Percentiles rank a stretch among this genome's conserved stretches.
Evolutionary conservation across 2,888 invertebrate species (phyloP).

Genomic region (Limnephilus lunatus): DNA sequence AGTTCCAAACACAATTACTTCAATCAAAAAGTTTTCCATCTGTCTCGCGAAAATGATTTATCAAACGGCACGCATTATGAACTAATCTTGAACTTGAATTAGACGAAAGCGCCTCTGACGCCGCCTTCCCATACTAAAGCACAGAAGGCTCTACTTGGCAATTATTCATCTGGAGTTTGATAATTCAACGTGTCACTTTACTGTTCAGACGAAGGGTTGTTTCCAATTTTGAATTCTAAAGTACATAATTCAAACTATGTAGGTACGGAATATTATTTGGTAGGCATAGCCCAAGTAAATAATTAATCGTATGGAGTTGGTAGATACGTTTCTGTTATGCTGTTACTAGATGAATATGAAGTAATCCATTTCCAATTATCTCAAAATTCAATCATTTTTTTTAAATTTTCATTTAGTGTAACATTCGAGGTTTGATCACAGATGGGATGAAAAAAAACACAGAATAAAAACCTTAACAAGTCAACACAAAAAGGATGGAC

Average conservation of each 20-base stretch:
- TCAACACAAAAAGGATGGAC: too few species aligned
- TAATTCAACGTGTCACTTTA: constrained; percentile 59
- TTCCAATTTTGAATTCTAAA: constrained; percentile 32
- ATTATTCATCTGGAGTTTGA: constrained; percentile 56
- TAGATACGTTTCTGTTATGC: not conserved
- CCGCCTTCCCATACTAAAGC: not conserved
- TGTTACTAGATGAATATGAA: not conserved
- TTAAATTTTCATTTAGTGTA: too few species aligned
- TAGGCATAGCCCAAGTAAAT: not conserved
- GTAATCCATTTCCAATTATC: not conserved
- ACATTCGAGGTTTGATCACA: too few species aligned
- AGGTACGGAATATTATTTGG: not conserved
- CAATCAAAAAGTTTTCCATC: constrained; percentile 18
- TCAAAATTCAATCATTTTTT: too few species aligned
- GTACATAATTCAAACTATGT: constrained; percentile 10
- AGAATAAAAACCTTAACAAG: too few species aligned
- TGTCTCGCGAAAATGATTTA: constrained; percentile 3
- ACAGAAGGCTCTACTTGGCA: constrained; percentile 13
- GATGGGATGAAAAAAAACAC: too few species aligned
- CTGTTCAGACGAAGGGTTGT: constrained; percentile 9
- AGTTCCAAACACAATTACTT: not conserved
- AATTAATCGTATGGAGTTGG: not conserved
- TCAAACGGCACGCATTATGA: constrained; percentile 44
- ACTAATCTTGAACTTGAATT: constrained; percentile 43
- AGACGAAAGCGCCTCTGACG: constrained; percentile 2